Evolutionary conservation across 2,888 invertebrate genomes (phyloP), one percentile per base, ranked within the genome.

Genomic region (Agrochola circellaris): DNA sequence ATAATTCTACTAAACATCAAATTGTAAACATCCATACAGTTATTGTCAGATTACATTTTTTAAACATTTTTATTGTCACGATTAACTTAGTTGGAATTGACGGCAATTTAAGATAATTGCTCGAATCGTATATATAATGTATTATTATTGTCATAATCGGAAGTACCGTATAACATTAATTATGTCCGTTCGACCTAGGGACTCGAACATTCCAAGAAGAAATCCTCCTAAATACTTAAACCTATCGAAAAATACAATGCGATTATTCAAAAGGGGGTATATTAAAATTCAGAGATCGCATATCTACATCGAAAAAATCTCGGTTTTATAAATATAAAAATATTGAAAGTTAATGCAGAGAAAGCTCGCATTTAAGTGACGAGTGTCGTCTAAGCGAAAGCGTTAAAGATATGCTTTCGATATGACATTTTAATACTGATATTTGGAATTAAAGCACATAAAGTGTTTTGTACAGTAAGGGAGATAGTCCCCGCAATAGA

Each of bases 201-300:
- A 84, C 78, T 84, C 82, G 83, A 87, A 85, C 84, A 84, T 82
- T 82, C 83, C 83, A 85, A 89, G 89, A 90, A 89, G 90, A 85
- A 90, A 89, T 90, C 86, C 86, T 89, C 87, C 86, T 85, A 88
- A 90, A 91, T 91, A 85, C 95, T 94, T 95, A 95, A 89, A 92
- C 90, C 94, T 95, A 95, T 95, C 92, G 92, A 95, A 94, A 95
- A 95, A 95, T 95, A 95, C 94, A 92, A 93, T 92, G 93, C 91
- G 91, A 94, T 91, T 91, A 92, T 94, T 93, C 89, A 93, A 93
- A 94, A 93, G 87, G 89, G 92, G 92, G 91, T 91, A 91, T 90
- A 91, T 91, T 91, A 91, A 91, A 93, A 90, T 88, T 88, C 90
- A 86, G 90, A 88, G 86, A 82, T 93, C 90, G 92, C 94, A 93